Percentiles rank a stretch among this genome's conserved stretches.
Conservation (phyloP, 2,888 invertebrate species). For the Keiferia lycopersicella region DNA sequence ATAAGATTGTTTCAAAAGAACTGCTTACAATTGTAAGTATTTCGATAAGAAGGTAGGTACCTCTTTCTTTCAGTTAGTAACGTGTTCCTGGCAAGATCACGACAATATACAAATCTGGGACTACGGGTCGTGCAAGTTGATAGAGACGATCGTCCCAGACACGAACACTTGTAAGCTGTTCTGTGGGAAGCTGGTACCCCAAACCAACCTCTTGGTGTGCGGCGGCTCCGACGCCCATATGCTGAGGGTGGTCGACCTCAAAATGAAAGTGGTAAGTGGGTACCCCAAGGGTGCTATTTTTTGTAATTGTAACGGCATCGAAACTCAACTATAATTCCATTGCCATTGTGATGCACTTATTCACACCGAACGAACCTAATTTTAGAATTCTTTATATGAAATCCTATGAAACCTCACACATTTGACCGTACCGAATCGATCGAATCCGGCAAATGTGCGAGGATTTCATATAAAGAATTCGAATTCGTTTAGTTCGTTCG, state of each 20-base stretch:
- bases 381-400: no score
- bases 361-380: no score
- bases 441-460: no score
- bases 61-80: conserved; percentile 75
- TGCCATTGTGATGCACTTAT: no score
- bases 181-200: conserved; percentile 81
- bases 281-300: no score
- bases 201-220: conserved; percentile 79
- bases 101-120: conserved; percentile 84
- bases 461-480: no score
- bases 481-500: no score
- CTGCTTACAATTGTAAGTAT: neutral
- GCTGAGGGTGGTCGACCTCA: conserved; percentile 82
- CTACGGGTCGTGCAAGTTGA: conserved; percentile 83
- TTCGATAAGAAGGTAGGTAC: neutral
- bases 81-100: conserved; percentile 84
- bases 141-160: conserved; percentile 82
- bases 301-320: no score
- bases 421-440: no score
- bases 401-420: no score
- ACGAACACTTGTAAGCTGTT: conserved; percentile 77
- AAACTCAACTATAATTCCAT: no score
- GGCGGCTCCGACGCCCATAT: conserved; percentile 83
- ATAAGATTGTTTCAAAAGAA: neutral
- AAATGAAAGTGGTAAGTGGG: conserved; percentile 80